These are phyloP conservation scores for Anthopleura sola DNA, from an alignment of 64 coral and sea anemone genomes.

Conservation along the genomic window DNA sequence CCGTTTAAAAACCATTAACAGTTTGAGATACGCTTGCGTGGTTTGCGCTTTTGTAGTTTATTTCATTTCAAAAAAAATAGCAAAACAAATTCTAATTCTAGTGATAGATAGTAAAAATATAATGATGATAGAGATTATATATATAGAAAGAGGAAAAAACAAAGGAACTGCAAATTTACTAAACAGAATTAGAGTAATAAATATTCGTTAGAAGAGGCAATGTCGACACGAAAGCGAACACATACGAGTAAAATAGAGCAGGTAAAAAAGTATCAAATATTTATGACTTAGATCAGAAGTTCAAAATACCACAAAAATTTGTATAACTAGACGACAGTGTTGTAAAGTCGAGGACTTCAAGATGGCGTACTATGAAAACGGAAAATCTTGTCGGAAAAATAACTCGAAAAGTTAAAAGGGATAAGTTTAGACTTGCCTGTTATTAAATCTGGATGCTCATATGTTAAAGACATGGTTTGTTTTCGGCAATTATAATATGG, in stretches of 20 bases:
- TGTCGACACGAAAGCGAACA: not conserved
- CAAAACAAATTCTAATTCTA: not conserved
- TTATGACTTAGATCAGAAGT: slow-evolving; percentile 10
- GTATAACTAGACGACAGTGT: not conserved
- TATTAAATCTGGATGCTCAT: not conserved
- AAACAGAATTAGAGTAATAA: not conserved
- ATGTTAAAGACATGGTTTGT: not conserved
- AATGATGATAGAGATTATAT: not conserved
- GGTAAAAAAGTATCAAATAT: not conserved
- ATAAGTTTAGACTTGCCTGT: not conserved
- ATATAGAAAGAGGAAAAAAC: not conserved
- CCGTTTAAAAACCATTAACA: not conserved
- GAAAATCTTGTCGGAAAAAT: not conserved
- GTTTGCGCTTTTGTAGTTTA: not conserved
- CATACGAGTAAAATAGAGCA: not conserved
- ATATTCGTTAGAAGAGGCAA: not conserved
- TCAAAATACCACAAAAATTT: not conserved
- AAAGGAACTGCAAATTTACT: not conserved
- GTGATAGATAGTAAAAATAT: not conserved
- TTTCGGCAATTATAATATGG: not conserved
- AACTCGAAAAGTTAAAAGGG: not conserved
- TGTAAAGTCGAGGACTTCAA: not conserved
- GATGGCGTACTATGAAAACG: not conserved
- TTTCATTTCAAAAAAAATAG: not conserved
- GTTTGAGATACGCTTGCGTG: not conserved